Evolutionary conservation across 2,113 vertebrate genomes (phyloP), one percentile per base, ranked within the genome.

Genomic region (Chrysemys picta): DNA sequence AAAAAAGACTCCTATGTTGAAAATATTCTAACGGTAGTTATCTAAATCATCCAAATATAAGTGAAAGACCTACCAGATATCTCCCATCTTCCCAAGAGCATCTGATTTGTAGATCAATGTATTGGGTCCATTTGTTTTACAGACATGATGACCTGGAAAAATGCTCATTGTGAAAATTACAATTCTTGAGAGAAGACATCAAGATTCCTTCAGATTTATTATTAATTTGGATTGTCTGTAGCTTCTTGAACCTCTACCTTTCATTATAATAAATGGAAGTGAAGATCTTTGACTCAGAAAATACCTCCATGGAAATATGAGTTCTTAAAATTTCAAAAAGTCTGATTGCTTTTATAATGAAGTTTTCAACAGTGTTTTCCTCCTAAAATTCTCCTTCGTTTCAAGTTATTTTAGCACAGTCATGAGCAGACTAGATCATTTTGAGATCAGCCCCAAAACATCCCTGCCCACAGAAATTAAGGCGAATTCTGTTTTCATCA

Each of bases 401-500:
- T 45, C 45, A 84, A 69, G 82, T 91, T 91, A 69, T 91, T 35
- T 91, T 22, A 45, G 90, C 69, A 91, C 93, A 96, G 91, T 90
- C 80, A 84, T 87, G 92, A 80, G 69, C 84, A 95, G 93, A 25
- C 52, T 84, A 80, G 90, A 95, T 96, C 38, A 91, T 97, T 94
- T 93, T 95, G 94, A 93, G 93, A 56, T 53, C 91, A 87, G 92
- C 76, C 93, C 92, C 42, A 89, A 92, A 62, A 69, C 35, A 75
- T 84, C 54, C 22, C 19, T 42, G 29, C 57, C 69, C 85, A 96
- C 87, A 94, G 65, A 97, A 90, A 97, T 47, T 95, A 89, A 97
- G 84, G 95, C 94, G 94, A 94, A 94, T 93, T 96, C 95, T 95
- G 87, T 96, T 94, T 97, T 95, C 95, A 93, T 94, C 89, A 94